A percentile compares a stretch with the other conserved stretches of the same genome.
phyloP scores from a whole-genome alignment of 1,140 invertebrate species.

The Eufriesea mexicana region DNA sequence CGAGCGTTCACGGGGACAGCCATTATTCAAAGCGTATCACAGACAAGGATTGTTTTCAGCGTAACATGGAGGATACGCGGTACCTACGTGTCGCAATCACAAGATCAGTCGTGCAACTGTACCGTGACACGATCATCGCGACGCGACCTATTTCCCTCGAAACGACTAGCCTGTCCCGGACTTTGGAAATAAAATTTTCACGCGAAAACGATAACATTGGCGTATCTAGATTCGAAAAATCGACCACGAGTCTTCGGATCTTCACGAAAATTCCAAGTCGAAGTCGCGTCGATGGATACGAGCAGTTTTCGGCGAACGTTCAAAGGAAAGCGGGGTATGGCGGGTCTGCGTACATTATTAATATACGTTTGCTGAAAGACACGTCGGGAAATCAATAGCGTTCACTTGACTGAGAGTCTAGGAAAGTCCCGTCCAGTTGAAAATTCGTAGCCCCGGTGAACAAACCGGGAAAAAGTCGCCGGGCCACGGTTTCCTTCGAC shows the following conservation, averaged over 20 bases:
- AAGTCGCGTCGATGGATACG: slow-evolving; percentile 1
- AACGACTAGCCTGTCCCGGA: not conserved
- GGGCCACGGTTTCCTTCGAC: not conserved
- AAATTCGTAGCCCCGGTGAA: slow-evolving; percentile 33
- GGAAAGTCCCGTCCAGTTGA: slow-evolving; percentile 20
- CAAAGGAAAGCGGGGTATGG: not conserved
- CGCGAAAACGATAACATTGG: no score
- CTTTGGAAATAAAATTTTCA: no score
- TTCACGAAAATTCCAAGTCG: slow-evolving; percentile 9
- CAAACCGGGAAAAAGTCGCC: not conserved
- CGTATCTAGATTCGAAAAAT: no score
- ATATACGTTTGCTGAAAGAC: not conserved
- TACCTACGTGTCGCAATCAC: slow-evolving; percentile 15
- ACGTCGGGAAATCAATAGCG: slow-evolving; percentile 29
- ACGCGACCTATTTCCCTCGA: no score
- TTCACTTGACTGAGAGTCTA: slow-evolving; percentile 11
- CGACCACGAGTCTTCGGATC: not conserved
- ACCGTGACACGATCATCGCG: not conserved
- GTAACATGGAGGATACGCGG: not conserved
- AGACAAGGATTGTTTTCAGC: not conserved
- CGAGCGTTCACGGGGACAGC: not conserved
- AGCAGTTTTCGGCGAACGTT: not conserved
- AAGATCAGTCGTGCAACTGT: not conserved
- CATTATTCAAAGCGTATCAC: slow-evolving; percentile 29
- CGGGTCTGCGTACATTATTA: slow-evolving; percentile 21